Conservation (phyloP, 2,888 invertebrate genomes). For the Mesorhabditis sp. region DNA sequence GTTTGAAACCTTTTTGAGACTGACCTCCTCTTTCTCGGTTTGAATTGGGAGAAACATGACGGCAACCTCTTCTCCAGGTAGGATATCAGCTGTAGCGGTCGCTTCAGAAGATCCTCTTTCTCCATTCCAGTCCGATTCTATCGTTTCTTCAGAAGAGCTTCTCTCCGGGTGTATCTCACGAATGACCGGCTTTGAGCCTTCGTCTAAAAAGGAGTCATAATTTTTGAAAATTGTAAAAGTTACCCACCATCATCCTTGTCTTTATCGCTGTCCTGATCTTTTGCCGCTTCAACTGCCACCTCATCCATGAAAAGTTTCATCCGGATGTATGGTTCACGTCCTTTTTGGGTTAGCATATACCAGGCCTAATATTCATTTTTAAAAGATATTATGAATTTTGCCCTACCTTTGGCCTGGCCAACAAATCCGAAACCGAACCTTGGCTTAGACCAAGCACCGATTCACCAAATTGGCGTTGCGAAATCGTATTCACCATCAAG, state of each 20-base stretch:
- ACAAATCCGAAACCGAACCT: slow-evolving; percentile 91
- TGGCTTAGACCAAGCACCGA: slow-evolving; percentile 85
- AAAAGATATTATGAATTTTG: not conserved
- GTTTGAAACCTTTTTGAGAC: not conserved
- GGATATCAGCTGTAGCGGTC: slow-evolving; percentile 9
- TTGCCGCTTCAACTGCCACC: slow-evolving; percentile 15
- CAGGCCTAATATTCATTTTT: slow-evolving; percentile 63
- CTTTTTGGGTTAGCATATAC: slow-evolving; percentile 92
- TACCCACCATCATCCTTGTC: not conserved
- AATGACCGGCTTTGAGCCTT: not conserved
- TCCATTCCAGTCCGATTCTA: not conserved
- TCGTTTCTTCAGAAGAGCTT: not conserved
- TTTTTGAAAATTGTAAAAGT: not conserved
- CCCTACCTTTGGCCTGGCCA: slow-evolving; percentile 89
- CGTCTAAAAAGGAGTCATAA: not conserved
- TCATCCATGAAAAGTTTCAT: slow-evolving; percentile 86
- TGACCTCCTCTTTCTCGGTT: not conserved
- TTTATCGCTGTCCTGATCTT: slow-evolving; percentile 10
- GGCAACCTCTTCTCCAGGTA: slow-evolving; percentile 7
- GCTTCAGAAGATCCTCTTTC: not conserved
- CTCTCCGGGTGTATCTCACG: not conserved
- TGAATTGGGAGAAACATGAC: slow-evolving; percentile 8
- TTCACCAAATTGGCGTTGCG: slow-evolving; percentile 95
- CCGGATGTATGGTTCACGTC: slow-evolving; percentile 86
- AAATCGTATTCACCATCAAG: slow-evolving; percentile 67